phyloP scores from a whole-genome alignment of 2,888 invertebrate genomes.

The Diploptera punctata region DNA sequence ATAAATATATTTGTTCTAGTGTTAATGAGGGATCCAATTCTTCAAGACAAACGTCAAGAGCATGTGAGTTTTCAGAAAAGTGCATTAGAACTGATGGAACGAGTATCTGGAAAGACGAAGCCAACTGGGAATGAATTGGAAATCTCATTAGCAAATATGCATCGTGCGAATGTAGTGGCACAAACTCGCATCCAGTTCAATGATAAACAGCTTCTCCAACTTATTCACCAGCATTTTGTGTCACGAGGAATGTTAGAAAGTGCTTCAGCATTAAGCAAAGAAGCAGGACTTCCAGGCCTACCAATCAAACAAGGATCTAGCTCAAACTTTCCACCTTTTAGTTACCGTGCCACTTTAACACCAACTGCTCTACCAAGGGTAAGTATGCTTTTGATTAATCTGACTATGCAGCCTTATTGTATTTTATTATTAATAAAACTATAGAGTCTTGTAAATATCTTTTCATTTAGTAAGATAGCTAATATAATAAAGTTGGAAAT shows the following conservation, averaged over 20 bases:
- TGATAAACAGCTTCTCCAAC: constrained; percentile 88
- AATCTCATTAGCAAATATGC: constrained; percentile 87
- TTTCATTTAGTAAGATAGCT: too few species aligned
- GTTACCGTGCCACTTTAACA: constrained; percentile 23
- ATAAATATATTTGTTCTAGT: constrained; percentile 57
- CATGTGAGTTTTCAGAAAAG: constrained; percentile 96
- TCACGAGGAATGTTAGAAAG: constrained; percentile 76
- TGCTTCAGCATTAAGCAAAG: constrained; percentile 75
- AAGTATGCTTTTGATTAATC: too few species aligned
- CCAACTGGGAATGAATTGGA: constrained; percentile 79
- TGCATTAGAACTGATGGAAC: constrained; percentile 87
- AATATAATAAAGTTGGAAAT: too few species aligned
- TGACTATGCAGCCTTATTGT: too few species aligned
- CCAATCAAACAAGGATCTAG: constrained; percentile 34
- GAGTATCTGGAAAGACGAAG: constrained; percentile 90
- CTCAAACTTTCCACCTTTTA: constrained; percentile 38
- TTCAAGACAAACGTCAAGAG: constrained; percentile 95
- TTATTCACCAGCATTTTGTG: constrained; percentile 88
- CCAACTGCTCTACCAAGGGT: constrained; percentile 49
- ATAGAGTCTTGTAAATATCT: too few species aligned
- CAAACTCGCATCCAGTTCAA: constrained; percentile 96
- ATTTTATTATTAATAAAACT: too few species aligned
- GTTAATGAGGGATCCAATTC: constrained; percentile 94
- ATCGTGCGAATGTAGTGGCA: constrained; percentile 81
- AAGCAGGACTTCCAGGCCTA: constrained; percentile 67